These are phyloP conservation scores for Otus sunia DNA, from an alignment of 2,113 vertebrate species.

Conservation along the genomic window DNA sequence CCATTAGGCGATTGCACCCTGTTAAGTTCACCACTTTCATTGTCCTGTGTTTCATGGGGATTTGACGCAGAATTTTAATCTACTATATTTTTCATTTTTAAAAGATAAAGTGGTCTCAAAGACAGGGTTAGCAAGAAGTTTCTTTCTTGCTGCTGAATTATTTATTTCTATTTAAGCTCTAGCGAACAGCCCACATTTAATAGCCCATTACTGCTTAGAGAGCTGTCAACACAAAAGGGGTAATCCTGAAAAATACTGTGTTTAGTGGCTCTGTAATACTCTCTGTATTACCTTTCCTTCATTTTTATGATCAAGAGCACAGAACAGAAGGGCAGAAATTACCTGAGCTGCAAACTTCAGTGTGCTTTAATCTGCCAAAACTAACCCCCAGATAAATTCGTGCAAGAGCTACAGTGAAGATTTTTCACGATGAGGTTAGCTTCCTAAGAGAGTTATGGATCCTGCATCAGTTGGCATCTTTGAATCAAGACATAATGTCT, in stretches of 20 bases:
- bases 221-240: not conserved
- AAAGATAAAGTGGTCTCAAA: not conserved
- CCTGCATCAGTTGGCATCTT: not conserved
- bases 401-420: not conserved
- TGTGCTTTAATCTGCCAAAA: not conserved
- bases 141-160: constrained; percentile 44
- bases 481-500: not conserved
- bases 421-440: not conserved
- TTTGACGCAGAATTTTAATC: not conserved
- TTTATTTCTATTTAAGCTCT: constrained; percentile 2
- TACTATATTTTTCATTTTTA: not conserved
- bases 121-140: not conserved
- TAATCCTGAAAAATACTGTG: not conserved
- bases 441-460: not conserved
- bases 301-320: not conserved
- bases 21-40: not conserved
- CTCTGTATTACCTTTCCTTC: not conserved
- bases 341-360: not conserved
- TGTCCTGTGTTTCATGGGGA: not conserved
- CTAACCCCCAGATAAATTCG: not conserved
- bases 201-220: not conserved
- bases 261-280: not conserved
- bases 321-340: not conserved
- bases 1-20: not conserved
- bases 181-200: not conserved